Evolutionary conservation across 2,888 invertebrate genomes (phyloP), one percentile per base, ranked within the genome.

Genomic region (Matsumyia berberina): DNA sequence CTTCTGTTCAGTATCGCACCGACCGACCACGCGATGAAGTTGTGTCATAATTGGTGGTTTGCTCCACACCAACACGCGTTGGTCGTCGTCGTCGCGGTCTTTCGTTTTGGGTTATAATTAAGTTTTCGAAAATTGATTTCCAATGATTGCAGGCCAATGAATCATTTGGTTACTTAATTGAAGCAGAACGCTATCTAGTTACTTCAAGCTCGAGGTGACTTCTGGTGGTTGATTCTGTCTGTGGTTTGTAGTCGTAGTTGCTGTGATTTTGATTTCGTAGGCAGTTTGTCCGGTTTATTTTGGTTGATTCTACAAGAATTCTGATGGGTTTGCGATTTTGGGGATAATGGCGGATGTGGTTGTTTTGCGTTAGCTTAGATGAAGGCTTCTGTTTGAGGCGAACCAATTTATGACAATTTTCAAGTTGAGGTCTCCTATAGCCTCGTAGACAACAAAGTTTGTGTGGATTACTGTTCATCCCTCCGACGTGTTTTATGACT

Each of bases 91-190:
- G n/a, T 24, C 35, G 15, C 6, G 19, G 37, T 19, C 49, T 33
- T 2, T 12, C 58, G 31, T 31, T 33, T 69, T 29, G 46, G 9
- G 42, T 57, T 55, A 57, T 62, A 60, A 60, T 58, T 72, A 29
- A 37, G 29, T 72, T 72, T 69, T 69, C 19, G 39, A 53, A 60
- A 51, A 73, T 73, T 62, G 51, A 73, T 73, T 73, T 51, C 39
- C 51, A 73, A 73, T 73, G 39, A 62, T 53, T 73, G 46, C 46
- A 29, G 29, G n/a, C 17, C 53, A 67, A 31, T 44, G 69, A 70
- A 31, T 39, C 35, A 49, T 15, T 35, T 31, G 2, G 60, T 31
- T 73, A n/a, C 39, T 53, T 37, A 58, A 72, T 72, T 72, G 58
- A 39, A 49, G 35, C 31, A 37, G 60, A 72, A 49, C 17, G 46